Percentiles rank a stretch among this genome's conserved stretches.
phyloP scores from a whole-genome alignment of 2,888 invertebrate species.

The Eupithecia centaureata region DNA sequence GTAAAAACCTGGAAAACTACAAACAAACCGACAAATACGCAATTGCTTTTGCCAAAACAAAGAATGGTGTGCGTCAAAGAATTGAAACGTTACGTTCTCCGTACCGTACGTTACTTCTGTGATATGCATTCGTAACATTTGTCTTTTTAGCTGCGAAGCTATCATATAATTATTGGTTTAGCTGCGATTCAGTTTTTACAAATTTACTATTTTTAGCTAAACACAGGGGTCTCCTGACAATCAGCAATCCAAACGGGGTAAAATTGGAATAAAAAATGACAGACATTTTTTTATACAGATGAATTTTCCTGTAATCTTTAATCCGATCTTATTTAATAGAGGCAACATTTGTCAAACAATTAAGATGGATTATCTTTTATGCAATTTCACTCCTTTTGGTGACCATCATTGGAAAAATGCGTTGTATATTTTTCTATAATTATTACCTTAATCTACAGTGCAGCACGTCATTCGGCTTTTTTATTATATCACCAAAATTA shows the following conservation, averaged over 20 bases:
- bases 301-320: too few relatives aligned
- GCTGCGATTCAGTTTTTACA: constrained; percentile 12
- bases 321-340: not conserved
- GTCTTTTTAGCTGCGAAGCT: constrained; percentile 23
- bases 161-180: constrained; percentile 9
- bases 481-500: not conserved
- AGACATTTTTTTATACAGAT: not conserved
- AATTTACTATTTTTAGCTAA: constrained; percentile 4
- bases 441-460: not conserved
- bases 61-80: not conserved
- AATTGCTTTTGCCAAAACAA: not conserved
- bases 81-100: constrained; percentile 2
- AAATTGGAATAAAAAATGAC: not conserved
- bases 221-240: not conserved
- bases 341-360: not conserved
- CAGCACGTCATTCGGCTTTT: not conserved
- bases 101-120: constrained; percentile 19
- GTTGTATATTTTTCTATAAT: not conserved
- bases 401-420: not conserved
- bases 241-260: not conserved
- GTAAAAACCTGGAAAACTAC: not conserved
- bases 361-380: not conserved
- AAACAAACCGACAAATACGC: not conserved
- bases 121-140: constrained; percentile 25
- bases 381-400: not conserved